Conservation (phyloP, 2,888 invertebrate genomes). For the Meghimatium bilineatum region DNA sequence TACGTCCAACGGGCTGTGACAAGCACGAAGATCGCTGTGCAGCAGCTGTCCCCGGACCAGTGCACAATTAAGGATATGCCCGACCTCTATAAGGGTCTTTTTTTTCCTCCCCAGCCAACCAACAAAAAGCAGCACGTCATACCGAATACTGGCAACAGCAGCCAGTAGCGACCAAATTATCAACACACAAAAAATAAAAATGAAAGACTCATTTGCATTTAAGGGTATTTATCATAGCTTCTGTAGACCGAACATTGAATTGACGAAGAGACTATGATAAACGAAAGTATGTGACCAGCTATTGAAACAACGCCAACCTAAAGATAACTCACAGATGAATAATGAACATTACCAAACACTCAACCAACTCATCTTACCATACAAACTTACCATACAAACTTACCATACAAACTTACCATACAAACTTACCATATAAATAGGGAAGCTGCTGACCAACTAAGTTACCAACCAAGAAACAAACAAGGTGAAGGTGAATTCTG, state of each 20-base stretch:
- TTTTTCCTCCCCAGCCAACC: neutral
- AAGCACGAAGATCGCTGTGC: slow-evolving; percentile 20
- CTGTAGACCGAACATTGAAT: neutral
- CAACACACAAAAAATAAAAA: neutral
- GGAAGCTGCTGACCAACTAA: too few species aligned
- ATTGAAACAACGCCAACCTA: neutral
- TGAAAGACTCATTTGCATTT: slow-evolving; percentile 6
- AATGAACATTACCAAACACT: too few species aligned
- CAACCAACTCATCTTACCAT: neutral
- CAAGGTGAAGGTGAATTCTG: too few species aligned
- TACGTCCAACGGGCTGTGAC: slow-evolving; percentile 41
- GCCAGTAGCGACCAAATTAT: neutral
- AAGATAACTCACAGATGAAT: neutral
- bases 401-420: too few species aligned
- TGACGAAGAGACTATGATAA: neutral
- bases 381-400: too few species aligned
- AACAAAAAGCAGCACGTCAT: neutral
- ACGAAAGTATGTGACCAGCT: neutral
- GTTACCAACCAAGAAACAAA: too few species aligned
- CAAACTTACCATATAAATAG: too few species aligned
- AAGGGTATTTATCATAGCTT: neutral
- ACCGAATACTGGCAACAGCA: neutral
- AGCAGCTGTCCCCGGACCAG: slow-evolving; percentile 45
- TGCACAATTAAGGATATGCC: slow-evolving; percentile 33
- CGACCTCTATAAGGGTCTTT: neutral